Percentiles rank a stretch among this genome's conserved stretches.
Conservation (phyloP, 2,797 vertebrate genomes). For the Antennarius maculatus region DNA sequence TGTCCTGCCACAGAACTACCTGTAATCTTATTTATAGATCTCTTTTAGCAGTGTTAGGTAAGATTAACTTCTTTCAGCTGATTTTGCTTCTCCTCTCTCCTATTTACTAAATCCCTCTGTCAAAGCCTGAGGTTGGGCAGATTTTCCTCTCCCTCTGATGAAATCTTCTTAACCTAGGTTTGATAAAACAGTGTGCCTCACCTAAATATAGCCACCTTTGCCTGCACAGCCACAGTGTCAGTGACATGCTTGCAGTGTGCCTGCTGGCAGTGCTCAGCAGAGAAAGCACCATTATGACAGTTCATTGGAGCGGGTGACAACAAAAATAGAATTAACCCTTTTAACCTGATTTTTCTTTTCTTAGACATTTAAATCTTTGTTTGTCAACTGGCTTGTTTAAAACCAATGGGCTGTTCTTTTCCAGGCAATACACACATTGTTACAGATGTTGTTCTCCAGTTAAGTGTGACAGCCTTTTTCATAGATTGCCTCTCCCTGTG, state of each 20-base stretch:
- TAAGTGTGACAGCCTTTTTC: conserved; percentile 40
- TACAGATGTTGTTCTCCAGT: conserved; percentile 37
- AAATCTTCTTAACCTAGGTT: conserved; percentile 69
- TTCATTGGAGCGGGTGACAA: conserved; percentile 72
- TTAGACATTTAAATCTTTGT: conserved; percentile 51
- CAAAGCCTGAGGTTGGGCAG: conserved; percentile 60
- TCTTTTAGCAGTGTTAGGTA: conserved; percentile 48
- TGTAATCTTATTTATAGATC: conserved; percentile 63
- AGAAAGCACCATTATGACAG: conserved; percentile 64
- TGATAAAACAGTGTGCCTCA: conserved; percentile 64
- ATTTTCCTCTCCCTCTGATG: conserved; percentile 71
- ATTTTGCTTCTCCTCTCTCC: conserved; percentile 44
- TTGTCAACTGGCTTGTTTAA: conserved; percentile 50
- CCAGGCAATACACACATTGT: background rate
- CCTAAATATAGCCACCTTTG: conserved; percentile 74
- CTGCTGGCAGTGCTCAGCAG: conserved; percentile 66
- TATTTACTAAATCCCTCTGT: conserved; percentile 65
- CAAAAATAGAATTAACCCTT: conserved; percentile 77
- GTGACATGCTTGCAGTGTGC: conserved; percentile 67
- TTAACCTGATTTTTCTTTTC: conserved; percentile 54
- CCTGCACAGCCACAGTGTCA: conserved; percentile 63
- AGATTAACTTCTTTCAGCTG: conserved; percentile 47
- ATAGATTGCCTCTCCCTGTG: conserved; percentile 34
- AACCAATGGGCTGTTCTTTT: conserved; percentile 21
- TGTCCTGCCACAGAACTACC: conserved; percentile 38